Percentiles rank a stretch among this genome's conserved stretches.
Conservation (phyloP, 2,888 invertebrate species). For the Yponomeuta cagnagella region DNA sequence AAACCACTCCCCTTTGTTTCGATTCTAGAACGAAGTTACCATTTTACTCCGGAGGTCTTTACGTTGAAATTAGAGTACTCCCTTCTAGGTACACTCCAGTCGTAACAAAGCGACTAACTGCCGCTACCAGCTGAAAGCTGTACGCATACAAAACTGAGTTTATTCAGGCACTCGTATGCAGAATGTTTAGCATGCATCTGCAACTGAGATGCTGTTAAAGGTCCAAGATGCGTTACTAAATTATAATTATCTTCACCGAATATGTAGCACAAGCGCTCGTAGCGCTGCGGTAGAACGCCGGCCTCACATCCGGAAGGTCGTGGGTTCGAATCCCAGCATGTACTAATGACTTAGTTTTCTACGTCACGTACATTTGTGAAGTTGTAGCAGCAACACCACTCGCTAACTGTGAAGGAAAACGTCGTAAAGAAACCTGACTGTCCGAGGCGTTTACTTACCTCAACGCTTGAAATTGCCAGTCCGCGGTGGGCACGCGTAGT, state of each 20-base stretch:
- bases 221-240: not conserved
- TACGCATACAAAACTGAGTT: constrained; percentile 10
- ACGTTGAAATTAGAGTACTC: constrained; percentile 8
- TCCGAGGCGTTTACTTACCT: no score
- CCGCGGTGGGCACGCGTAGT: no score
- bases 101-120: constrained; percentile 8
- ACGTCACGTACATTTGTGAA: no score
- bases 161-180: constrained; percentile 9
- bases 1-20: not conserved
- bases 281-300: no score
- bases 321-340: no score
- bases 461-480: no score
- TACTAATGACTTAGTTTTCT: no score
- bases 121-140: constrained; percentile 6
- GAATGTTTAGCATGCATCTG: not conserved
- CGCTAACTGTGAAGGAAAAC: no score
- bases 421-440: no score
- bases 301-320: no score
- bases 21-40: not conserved
- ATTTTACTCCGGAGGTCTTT: constrained; percentile 7
- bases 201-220: not conserved
- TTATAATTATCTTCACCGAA: not conserved
- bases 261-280: no score
- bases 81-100: not conserved
- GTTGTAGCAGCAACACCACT: no score